Conservation (phyloP, 2,888 invertebrate species). For the Lasioglossum morio region DNA sequence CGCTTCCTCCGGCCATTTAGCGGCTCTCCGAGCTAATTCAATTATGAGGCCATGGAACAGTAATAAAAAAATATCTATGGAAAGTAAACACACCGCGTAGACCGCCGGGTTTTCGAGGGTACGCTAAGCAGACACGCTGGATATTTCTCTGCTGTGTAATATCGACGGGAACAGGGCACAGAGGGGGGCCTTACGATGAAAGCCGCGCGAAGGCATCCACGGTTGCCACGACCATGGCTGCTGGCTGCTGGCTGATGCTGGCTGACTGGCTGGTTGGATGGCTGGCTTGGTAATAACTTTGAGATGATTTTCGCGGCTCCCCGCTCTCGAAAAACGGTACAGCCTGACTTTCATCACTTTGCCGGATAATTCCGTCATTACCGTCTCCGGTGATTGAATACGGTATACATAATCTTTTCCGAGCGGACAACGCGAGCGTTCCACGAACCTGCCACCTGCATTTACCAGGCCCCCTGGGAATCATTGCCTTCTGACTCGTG, state of each 20-base stretch:
- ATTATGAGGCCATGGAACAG: constrained; percentile 59
- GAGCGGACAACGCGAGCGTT: constrained; percentile 30
- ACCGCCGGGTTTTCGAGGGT: constrained; percentile 26
- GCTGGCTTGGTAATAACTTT: constrained; percentile 42
- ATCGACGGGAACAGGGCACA: constrained; percentile 11
- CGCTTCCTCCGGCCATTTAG: constrained; percentile 62
- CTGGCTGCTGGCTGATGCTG: background rate
- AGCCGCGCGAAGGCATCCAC: constrained; percentile 1
- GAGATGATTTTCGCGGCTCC: constrained; percentile 35
- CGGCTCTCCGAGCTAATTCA: constrained; percentile 67
- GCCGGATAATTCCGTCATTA: constrained; percentile 69
- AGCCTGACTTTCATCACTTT: constrained; percentile 66
- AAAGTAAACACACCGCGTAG: constrained; percentile 54
- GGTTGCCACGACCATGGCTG: background rate
- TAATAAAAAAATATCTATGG: constrained; percentile 52
- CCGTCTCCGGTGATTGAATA: constrained; percentile 69
- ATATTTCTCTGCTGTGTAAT: constrained; percentile 2
- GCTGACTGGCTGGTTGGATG: constrained; percentile 15
- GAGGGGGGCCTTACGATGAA: background rate
- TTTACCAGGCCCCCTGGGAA: constrained; percentile 51
- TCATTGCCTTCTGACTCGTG: constrained; percentile 13
- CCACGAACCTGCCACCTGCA: constrained; percentile 45
- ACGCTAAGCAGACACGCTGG: constrained; percentile 32
- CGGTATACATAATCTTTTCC: constrained; percentile 63
- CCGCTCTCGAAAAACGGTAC: constrained; percentile 61